Evolutionary conservation across 2,113 vertebrate genomes (phyloP).

Genomic region (Herpailurus yagouaroundi): DNA sequence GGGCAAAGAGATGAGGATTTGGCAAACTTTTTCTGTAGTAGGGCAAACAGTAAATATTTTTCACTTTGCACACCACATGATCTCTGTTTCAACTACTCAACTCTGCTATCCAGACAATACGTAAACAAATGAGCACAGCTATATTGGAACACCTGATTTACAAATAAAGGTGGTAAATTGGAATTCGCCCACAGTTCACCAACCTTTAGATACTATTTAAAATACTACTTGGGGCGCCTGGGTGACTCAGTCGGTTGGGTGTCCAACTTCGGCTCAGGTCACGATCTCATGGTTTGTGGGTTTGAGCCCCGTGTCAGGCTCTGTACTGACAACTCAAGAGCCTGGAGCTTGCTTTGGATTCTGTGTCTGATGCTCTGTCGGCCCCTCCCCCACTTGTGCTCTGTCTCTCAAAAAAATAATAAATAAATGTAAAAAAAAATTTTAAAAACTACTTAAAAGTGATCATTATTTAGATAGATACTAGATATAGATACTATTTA

Average conservation of each 20-base stretch:
- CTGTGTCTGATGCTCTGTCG: too few species aligned
- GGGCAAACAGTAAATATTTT: background rate
- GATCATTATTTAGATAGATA: background rate
- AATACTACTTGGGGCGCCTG: background rate
- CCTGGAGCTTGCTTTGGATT: too few species aligned
- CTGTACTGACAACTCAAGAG: too few species aligned
- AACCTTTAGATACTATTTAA: background rate
- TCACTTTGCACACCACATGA: background rate
- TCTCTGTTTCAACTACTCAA: background rate
- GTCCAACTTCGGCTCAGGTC: too few species aligned
- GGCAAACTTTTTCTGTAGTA: background rate
- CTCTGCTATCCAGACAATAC: background rate
- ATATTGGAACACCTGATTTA: background rate
- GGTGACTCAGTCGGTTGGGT: too few species aligned
- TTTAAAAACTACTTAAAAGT: background rate
- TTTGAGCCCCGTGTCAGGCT: too few species aligned
- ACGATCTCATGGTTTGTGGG: too few species aligned
- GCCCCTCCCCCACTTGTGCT: too few species aligned
- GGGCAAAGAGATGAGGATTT: background rate
- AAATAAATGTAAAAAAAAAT: background rate
- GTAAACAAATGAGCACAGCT: background rate
- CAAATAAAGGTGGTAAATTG: background rate
- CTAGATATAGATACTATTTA: background rate
- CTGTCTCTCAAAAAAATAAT: too few species aligned
- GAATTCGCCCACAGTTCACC: background rate